Conservation (phyloP, 2,113 vertebrate genomes). For the Lipophrys pholis region DNA sequence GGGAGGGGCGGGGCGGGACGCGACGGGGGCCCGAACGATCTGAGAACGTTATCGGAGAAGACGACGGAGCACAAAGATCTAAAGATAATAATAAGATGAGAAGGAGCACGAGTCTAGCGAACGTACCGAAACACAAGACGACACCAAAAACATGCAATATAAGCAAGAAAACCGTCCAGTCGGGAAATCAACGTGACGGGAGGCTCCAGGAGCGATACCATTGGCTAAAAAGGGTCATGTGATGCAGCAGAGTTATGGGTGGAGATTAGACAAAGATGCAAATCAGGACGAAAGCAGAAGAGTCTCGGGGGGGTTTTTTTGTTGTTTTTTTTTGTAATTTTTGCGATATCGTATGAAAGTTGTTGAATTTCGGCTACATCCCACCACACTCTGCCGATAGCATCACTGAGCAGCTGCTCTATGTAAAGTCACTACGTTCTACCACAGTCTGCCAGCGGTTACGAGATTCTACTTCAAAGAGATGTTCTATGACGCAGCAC, state of each 20-base stretch:
- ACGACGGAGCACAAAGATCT: constrained; percentile 66
- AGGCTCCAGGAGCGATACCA: constrained; percentile 83
- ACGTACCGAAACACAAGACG: constrained; percentile 67
- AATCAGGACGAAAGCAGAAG: constrained; percentile 70
- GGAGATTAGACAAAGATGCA: constrained; percentile 78
- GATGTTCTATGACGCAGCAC: constrained; percentile 77
- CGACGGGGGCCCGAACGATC: constrained; percentile 61
- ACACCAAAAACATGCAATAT: constrained; percentile 80
- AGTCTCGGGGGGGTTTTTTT: constrained; percentile 52
- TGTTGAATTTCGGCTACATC: constrained; percentile 73
- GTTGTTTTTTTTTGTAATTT: constrained; percentile 37
- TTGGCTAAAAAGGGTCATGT: constrained; percentile 87
- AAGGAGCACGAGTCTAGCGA: constrained; percentile 39
- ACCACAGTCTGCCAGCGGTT: constrained; percentile 16
- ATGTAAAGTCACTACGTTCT: constrained; percentile 70
- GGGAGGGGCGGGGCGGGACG: constrained; percentile 71
- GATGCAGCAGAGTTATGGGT: constrained; percentile 82
- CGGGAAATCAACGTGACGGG: constrained; percentile 72
- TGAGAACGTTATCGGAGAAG: constrained; percentile 65
- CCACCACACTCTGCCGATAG: constrained; percentile 80
- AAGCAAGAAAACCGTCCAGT: constrained; percentile 70
- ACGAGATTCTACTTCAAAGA: constrained; percentile 55
- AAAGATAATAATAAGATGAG: constrained; percentile 45
- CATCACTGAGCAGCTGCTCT: constrained; percentile 78
- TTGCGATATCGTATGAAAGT: constrained; percentile 61